phyloP scores from a whole-genome alignment of 2,888 invertebrate genomes.

The Melanotus villosus region DNA sequence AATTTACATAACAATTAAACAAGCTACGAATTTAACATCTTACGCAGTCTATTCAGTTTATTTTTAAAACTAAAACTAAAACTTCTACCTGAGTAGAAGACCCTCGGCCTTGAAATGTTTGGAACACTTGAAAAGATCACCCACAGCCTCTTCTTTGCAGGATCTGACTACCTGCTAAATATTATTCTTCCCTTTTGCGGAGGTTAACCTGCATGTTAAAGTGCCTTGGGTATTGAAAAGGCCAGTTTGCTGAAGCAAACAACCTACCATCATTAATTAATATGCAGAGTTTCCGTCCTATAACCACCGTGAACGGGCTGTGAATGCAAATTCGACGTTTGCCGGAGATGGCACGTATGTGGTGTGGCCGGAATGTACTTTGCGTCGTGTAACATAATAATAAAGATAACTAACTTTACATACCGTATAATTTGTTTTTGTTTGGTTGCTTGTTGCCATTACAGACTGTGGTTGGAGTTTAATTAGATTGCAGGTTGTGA shows the following conservation, averaged over 20 bases:
- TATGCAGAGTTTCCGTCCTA: constrained; percentile 53
- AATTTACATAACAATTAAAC: too few relatives aligned
- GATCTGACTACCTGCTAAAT: constrained; percentile 53
- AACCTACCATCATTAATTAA: constrained; percentile 55
- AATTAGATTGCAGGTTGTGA: constrained; percentile 26
- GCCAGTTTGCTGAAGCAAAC: constrained; percentile 49
- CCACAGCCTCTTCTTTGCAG: constrained; percentile 35
- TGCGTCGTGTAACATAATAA: constrained; percentile 37
- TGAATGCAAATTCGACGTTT: constrained; percentile 52
- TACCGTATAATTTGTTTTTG: constrained; percentile 28
- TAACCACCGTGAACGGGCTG: constrained; percentile 45
- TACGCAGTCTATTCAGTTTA: too few relatives aligned
- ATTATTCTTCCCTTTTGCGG: constrained; percentile 42
- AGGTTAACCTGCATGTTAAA: constrained; percentile 51
- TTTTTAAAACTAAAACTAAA: too few relatives aligned
- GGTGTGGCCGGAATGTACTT: constrained; percentile 49
- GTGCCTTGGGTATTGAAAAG: constrained; percentile 50
- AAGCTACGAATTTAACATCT: too few relatives aligned
- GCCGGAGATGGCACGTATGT: constrained; percentile 51
- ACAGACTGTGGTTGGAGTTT: constrained; percentile 15
- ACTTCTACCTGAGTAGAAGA: too few relatives aligned
- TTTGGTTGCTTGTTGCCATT: constrained; percentile 21
- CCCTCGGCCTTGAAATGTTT: constrained; percentile 44
- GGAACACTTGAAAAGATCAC: constrained; percentile 24
- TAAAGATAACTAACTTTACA: constrained; percentile 33